Conservation (phyloP, 2,797 vertebrate genomes). For the Semaprochilodus insignis region DNA sequence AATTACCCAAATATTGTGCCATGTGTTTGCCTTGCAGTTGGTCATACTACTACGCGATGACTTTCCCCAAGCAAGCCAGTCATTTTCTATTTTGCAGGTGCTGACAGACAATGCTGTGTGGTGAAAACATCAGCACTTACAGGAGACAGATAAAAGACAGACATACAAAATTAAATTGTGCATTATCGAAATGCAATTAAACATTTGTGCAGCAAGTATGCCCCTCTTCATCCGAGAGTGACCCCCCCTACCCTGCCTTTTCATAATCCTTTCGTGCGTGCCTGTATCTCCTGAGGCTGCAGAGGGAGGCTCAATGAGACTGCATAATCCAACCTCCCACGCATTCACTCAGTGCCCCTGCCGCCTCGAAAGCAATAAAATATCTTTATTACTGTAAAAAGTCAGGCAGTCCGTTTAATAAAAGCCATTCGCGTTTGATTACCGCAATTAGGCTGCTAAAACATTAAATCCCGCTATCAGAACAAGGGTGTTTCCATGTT, state of each 20-base stretch:
- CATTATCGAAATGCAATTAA: slow-evolving; percentile 45
- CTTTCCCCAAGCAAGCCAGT: neutral
- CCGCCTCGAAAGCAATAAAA: slow-evolving; percentile 22
- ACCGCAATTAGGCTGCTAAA: slow-evolving; percentile 33
- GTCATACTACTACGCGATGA: slow-evolving; percentile 5
- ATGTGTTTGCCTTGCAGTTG: slow-evolving; percentile 5
- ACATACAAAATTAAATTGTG: slow-evolving; percentile 9
- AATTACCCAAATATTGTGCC: slow-evolving; percentile 51
- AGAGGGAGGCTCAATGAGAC: slow-evolving; percentile 12
- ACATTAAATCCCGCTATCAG: slow-evolving; percentile 32
- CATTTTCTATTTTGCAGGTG: slow-evolving; percentile 28
- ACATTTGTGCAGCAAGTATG: slow-evolving; percentile 40
- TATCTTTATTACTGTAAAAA: slow-evolving; percentile 22
- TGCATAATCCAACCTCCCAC: slow-evolving; percentile 38
- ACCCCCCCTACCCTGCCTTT: neutral
- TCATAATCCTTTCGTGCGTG: slow-evolving; percentile 21
- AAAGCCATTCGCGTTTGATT: slow-evolving; percentile 33
- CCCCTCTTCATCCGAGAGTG: slow-evolving; percentile 6
- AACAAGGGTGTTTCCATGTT: slow-evolving; percentile 26
- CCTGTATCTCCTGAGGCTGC: slow-evolving; percentile 22
- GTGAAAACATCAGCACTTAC: slow-evolving; percentile 8
- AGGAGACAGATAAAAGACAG: neutral
- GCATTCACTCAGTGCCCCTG: slow-evolving; percentile 17
- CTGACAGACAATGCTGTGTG: slow-evolving; percentile 20
- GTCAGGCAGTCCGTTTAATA: slow-evolving; percentile 29